A percentile compares a stretch with the other conserved stretches of the same genome.
phyloP scores from a whole-genome alignment of 2,797 vertebrate genomes.

The Rhabdophis nuchalis region DNA sequence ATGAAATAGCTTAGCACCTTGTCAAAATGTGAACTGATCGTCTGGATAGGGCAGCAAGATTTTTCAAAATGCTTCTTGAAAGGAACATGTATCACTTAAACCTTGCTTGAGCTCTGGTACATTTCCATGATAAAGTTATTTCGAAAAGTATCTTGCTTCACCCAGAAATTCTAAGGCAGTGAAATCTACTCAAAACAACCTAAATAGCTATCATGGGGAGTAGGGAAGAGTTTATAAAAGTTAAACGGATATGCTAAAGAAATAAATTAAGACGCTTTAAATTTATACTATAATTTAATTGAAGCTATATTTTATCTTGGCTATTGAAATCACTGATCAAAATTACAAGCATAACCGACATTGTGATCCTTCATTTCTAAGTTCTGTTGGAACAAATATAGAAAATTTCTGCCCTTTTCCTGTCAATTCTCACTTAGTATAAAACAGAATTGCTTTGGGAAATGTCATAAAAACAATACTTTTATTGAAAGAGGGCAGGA shows the following conservation, averaged over 20 bases:
- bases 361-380: neutral
- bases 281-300: neutral
- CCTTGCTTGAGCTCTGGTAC: neutral
- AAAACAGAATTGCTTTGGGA: neutral
- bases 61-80: neutral
- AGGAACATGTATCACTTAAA: neutral
- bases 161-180: neutral
- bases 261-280: too few species aligned
- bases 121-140: too few species aligned
- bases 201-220: neutral
- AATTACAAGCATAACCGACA: neutral
- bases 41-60: neutral
- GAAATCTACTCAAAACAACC: neutral
- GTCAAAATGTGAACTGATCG: neutral
- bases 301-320: neutral
- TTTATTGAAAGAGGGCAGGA: neutral
- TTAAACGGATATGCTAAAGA: neutral
- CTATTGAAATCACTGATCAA: neutral
- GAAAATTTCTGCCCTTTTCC: neutral
- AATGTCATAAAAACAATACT: neutral
- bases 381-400: slow-evolving; percentile 24
- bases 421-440: neutral
- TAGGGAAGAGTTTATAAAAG: neutral
- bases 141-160: neutral
- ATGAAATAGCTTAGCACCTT: neutral